Percentiles rank a stretch among this genome's conserved stretches.
Evolutionary conservation across 1,140 invertebrate genomes (phyloP).

Genomic region (Nebria ingens): DNA sequence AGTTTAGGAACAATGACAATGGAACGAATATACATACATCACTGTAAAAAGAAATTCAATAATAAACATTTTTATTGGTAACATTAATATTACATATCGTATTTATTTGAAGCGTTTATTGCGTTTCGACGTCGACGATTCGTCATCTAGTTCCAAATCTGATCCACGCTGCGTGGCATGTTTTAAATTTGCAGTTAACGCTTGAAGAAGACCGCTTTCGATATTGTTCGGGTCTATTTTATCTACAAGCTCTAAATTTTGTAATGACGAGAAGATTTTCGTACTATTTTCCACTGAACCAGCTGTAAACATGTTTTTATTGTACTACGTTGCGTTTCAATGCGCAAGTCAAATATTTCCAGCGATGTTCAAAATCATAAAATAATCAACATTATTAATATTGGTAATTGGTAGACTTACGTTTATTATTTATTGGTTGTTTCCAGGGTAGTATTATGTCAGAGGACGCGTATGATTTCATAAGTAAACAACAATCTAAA

Average conservation of each 20-base stretch:
- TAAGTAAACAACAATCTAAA: neutral
- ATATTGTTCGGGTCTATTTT: neutral
- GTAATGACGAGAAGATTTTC: neutral
- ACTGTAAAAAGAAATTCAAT: neutral
- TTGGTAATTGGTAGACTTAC: neutral
- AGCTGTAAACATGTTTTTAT: neutral
- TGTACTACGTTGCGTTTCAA: too few species aligned
- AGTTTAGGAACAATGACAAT: neutral
- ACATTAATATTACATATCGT: neutral
- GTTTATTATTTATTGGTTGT: neutral
- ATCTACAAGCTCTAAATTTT: neutral
- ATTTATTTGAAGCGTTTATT: neutral
- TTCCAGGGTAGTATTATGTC: neutral
- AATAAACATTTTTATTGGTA: constrained; percentile 9
- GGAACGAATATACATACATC: constrained; percentile 3
- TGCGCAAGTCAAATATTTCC: too few species aligned
- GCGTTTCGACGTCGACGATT: neutral
- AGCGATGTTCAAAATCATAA: too few species aligned
- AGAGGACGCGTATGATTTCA: neutral
- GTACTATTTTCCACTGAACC: neutral
- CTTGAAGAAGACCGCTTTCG: neutral
- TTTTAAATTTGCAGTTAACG: neutral
- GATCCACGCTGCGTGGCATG: neutral
- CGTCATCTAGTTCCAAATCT: neutral
- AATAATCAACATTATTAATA: too few species aligned